phyloP scores from a whole-genome alignment of 2,888 invertebrate genomes.

The Sisyra nigra region DNA sequence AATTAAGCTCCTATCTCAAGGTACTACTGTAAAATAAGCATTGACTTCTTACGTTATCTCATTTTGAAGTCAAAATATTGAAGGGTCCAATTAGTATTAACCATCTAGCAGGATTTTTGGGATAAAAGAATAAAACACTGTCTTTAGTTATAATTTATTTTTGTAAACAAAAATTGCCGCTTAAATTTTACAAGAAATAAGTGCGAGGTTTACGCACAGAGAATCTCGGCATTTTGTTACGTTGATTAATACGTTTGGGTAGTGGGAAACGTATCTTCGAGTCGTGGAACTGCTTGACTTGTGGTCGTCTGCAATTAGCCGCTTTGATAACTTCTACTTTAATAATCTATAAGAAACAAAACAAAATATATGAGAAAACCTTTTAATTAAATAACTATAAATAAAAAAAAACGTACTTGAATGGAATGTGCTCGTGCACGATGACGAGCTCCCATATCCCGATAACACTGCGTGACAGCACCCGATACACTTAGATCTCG shows the following conservation, averaged over 20 bases:
- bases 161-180: too few relatives aligned
- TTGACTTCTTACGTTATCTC: too few relatives aligned
- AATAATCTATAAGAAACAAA: conserved; percentile 58
- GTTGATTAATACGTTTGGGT: conserved; percentile 76
- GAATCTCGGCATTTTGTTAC: conserved; percentile 69
- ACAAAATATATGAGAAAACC: background rate
- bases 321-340: conserved; percentile 88
- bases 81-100: too few relatives aligned
- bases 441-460: conserved; percentile 98
- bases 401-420: conserved; percentile 33
- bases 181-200: conserved; percentile 42
- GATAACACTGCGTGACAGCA: conserved; percentile 95
- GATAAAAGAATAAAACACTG: too few relatives aligned
- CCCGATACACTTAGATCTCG: conserved; percentile 89
- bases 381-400: too few relatives aligned
- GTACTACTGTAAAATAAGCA: too few relatives aligned
- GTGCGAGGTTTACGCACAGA: conserved; percentile 70
- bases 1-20: too few relatives aligned
- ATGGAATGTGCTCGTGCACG: conserved; percentile 96
- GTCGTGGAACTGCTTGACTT: conserved; percentile 98
- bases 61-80: too few relatives aligned
- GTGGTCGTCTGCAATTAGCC: conserved; percentile 76
- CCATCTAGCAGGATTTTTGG: too few relatives aligned
- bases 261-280: conserved; percentile 93
- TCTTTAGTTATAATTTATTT: too few relatives aligned